Evolutionary conservation across 2,888 invertebrate genomes (phyloP).

Genomic region (Amiota communis): DNA sequence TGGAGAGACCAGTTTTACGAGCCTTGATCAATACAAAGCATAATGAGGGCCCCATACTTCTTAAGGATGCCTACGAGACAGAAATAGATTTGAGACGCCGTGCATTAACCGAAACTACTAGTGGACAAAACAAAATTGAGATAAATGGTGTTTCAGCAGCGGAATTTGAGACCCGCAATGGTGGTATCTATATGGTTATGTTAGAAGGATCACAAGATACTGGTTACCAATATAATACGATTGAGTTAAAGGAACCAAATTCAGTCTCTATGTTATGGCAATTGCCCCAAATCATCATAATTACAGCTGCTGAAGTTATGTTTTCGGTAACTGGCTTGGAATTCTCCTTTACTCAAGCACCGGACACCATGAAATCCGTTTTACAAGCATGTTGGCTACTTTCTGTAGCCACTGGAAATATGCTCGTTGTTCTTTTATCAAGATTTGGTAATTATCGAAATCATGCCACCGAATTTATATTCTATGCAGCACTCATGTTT

Average conservation of each 20-base stretch:
- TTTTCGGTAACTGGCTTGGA: slow-evolving; percentile 96
- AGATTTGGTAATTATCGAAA: slow-evolving; percentile 65
- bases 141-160: slow-evolving; percentile 54
- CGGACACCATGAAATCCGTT: slow-evolving; percentile 94
- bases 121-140: slow-evolving; percentile 51
- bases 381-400: slow-evolving; percentile 94
- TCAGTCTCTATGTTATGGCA: slow-evolving; percentile 84
- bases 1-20: slow-evolving; percentile 65
- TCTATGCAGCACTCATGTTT: slow-evolving; percentile 90
- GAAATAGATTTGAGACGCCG: neutral
- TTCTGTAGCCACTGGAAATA: slow-evolving; percentile 93
- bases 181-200: slow-evolving; percentile 80
- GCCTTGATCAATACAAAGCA: slow-evolving; percentile 63
- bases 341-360: slow-evolving; percentile 96
- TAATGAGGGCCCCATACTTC: slow-evolving; percentile 49
- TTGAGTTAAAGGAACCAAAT: slow-evolving; percentile 77
- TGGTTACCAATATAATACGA: slow-evolving; percentile 58
- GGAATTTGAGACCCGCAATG: slow-evolving; percentile 74
- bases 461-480: slow-evolving; percentile 86
- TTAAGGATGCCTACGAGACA: slow-evolving; percentile 40
- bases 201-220: slow-evolving; percentile 71
- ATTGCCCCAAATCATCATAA: slow-evolving; percentile 92
- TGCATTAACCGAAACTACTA: too few species aligned
- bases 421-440: slow-evolving; percentile 85
- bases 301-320: slow-evolving; percentile 95